Conservation (phyloP, 2,888 invertebrate genomes). For the Synergus japonicus region DNA sequence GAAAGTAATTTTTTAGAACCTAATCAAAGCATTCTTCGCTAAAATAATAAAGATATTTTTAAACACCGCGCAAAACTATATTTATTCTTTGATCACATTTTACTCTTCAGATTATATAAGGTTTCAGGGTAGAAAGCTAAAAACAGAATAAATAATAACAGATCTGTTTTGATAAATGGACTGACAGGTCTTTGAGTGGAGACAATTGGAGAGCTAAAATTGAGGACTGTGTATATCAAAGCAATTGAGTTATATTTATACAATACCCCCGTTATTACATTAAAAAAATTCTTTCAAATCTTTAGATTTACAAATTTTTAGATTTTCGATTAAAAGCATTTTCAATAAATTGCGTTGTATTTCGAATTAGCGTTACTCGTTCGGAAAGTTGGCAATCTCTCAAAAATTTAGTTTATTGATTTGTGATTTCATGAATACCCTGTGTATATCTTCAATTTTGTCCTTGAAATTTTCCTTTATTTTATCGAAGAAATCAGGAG, state of each 20-base stretch:
- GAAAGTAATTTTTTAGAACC: background rate
- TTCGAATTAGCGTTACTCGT: background rate
- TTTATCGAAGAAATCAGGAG: slow-evolving; percentile 50
- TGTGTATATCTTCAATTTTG: slow-evolving; percentile 81
- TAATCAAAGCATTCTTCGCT: background rate
- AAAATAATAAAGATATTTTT: slow-evolving; percentile 3
- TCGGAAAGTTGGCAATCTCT: background rate
- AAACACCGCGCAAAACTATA: background rate
- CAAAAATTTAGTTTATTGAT: background rate
- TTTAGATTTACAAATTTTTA: no score
- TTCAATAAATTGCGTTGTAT: no score
- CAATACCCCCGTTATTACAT: background rate
- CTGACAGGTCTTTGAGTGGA: background rate
- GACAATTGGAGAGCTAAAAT: slow-evolving; percentile 80
- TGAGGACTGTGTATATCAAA: background rate
- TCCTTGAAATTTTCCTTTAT: slow-evolving; percentile 73
- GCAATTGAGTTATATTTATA: background rate
- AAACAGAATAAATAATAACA: background rate
- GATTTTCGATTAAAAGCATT: no score
- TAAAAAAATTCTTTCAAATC: no score
- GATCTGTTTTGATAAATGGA: slow-evolving; percentile 42
- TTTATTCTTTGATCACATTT: background rate
- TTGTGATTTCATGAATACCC: slow-evolving; percentile 77
- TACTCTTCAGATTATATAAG: background rate
- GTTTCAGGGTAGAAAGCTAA: background rate